Conservation (phyloP, 92 coral and sea anemone species). For the Actinostola sp. region DNA sequence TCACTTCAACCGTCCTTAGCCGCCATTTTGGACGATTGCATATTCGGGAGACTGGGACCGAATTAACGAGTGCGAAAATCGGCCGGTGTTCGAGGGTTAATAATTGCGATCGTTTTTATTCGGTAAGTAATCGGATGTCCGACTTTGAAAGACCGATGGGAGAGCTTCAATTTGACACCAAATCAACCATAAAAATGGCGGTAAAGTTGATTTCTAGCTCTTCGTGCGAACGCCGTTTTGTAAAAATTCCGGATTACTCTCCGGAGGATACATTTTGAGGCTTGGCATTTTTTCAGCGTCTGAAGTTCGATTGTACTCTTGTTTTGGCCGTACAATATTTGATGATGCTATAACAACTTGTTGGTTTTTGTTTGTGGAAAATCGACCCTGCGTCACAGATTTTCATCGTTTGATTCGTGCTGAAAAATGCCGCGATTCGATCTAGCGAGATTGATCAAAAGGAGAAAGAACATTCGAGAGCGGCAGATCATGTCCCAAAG, state of each 20-base stretch:
- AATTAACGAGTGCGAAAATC: background rate
- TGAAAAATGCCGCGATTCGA: constrained; percentile 11
- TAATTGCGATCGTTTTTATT: background rate
- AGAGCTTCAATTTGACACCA: constrained; percentile 6
- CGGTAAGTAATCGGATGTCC: background rate
- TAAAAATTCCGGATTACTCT: background rate
- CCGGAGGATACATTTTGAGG: background rate
- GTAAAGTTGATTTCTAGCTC: background rate
- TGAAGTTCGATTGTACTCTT: background rate
- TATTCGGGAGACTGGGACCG: constrained; percentile 19
- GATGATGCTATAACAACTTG: background rate
- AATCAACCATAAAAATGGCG: constrained; percentile 4
- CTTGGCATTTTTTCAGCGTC: constrained; percentile 3
- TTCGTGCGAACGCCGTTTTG: background rate
- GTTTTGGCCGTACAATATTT: background rate
- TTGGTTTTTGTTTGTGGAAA: constrained; percentile 20
- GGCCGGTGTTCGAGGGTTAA: background rate
- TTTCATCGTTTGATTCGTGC: background rate
- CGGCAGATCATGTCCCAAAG: background rate
- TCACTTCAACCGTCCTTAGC: background rate
- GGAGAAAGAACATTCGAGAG: constrained; percentile 8
- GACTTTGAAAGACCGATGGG: background rate
- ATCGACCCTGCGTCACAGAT: background rate
- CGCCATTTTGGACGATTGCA: constrained; percentile 25
- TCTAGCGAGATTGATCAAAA: constrained; percentile 8